phyloP scores from a whole-genome alignment of 2,113 vertebrate genomes.

The Pogonocichla stellata region DNA sequence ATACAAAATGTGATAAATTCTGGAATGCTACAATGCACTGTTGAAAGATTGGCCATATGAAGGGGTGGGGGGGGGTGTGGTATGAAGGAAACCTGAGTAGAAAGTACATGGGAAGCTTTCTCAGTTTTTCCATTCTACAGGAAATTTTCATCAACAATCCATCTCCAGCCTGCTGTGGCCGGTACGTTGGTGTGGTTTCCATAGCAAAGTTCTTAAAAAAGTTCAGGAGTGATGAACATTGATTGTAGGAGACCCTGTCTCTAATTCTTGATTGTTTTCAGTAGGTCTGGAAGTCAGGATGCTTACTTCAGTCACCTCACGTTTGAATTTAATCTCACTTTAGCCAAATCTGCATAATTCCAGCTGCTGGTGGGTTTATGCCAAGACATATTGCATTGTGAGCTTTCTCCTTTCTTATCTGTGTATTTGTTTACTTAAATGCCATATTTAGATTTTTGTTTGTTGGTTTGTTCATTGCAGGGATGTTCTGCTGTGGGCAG shows the following conservation, averaged over 20 bases:
- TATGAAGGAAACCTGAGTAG: not conserved
- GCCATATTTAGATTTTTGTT: conserved; percentile 27
- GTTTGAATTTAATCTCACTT: conserved; percentile 16
- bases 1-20: not conserved
- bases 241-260: not conserved
- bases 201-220: not conserved
- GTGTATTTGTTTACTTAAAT: not conserved
- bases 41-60: not conserved
- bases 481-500: conserved; percentile 87
- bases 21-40: not conserved
- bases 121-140: not conserved
- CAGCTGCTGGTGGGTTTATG: conserved; percentile 49
- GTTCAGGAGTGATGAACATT: not conserved
- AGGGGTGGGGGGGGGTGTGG: rapidly evolving
- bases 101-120: not conserved
- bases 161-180: not conserved
- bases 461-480: conserved; percentile 71
- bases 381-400: conserved; percentile 12
- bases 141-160: not conserved
- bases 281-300: not conserved
- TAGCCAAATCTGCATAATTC: not conserved
- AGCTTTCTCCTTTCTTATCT: not conserved
- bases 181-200: not conserved
- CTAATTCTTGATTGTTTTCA: conserved; percentile 14
- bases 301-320: not conserved